These are phyloP conservation scores for Phoeniculus purpureus DNA, from an alignment of 2,797 vertebrate genomes.

Conservation along the genomic window DNA sequence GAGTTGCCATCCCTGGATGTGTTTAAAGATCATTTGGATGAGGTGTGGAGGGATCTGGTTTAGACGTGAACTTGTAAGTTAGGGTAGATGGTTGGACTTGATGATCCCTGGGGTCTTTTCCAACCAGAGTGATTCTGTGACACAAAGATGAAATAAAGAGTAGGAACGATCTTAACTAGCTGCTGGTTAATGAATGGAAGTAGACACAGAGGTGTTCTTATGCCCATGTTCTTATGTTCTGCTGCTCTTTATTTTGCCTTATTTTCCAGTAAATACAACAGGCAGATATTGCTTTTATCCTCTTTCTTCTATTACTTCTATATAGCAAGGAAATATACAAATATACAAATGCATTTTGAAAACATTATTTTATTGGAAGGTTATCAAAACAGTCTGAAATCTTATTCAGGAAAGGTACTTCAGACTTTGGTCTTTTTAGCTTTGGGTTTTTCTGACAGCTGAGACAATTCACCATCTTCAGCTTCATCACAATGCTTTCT, in stretches of 20 bases:
- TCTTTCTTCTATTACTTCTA: background rate
- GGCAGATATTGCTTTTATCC: background rate
- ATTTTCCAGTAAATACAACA: background rate
- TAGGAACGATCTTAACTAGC: background rate
- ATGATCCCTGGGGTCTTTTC: too few relatives aligned
- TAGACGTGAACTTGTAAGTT: too few relatives aligned
- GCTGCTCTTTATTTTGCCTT: background rate
- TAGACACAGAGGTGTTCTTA: background rate
- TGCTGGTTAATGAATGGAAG: rapidly evolving
- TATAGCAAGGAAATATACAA: background rate
- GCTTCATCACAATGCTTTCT: constrained; percentile 60
- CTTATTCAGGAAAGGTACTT: background rate
- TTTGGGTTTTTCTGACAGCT: constrained; percentile 70
- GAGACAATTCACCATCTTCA: constrained; percentile 45
- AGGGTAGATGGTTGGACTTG: too few relatives aligned
- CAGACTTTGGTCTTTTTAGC: constrained; percentile 27
- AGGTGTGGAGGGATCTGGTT: too few relatives aligned
- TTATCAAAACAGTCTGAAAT: background rate
- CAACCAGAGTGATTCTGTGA: too few relatives aligned
- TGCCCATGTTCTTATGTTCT: background rate
- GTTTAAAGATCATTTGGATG: too few relatives aligned
- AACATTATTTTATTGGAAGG: constrained; percentile 48
- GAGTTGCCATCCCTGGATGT: too few relatives aligned
- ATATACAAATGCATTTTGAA: background rate
- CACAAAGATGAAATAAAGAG: background rate